phyloP scores from a whole-genome alignment of 2,888 invertebrate species.

The Heteromyza rotundicornis region DNA sequence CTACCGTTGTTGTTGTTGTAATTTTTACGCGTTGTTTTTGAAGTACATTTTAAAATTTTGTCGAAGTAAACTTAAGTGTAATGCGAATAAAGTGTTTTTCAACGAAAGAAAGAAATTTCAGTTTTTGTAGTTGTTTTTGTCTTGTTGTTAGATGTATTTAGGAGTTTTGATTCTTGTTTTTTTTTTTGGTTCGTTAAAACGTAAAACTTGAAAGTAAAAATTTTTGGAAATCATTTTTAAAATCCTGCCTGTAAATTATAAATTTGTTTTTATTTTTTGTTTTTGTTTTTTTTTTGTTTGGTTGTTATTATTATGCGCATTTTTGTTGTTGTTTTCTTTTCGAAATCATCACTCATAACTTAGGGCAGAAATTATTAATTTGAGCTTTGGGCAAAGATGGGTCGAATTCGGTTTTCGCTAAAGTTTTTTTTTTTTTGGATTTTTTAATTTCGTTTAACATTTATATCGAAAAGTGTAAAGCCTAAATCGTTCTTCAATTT shows the following conservation, averaged over 20 bases:
- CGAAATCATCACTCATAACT: not conserved
- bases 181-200: not conserved
- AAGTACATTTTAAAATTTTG: conserved; percentile 35
- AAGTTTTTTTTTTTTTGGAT: conserved; percentile 9
- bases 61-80: conserved; percentile 38
- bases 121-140: not conserved
- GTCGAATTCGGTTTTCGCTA: conserved; percentile 23
- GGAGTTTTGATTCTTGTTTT: not conserved
- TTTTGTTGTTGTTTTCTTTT: conserved; percentile 4
- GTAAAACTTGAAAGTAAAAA: conserved; percentile 1
- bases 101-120: conserved; percentile 18
- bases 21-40: conserved; percentile 33
- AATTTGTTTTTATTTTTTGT: conserved; percentile 38
- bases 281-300: conserved; percentile 30
- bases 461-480: conserved; percentile 41
- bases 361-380: not conserved
- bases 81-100: conserved; percentile 12
- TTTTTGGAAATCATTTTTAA: conserved; percentile 34
- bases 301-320: conserved; percentile 20
- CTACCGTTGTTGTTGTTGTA: conserved; percentile 26
- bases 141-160: not conserved
- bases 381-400: too few relatives aligned
- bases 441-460: conserved; percentile 21
- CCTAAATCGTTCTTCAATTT: conserved; percentile 41
- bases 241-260: conserved; percentile 62